phyloP scores from a whole-genome alignment of 2,113 vertebrate genomes.

The Microtus pennsylvanicus region DNA sequence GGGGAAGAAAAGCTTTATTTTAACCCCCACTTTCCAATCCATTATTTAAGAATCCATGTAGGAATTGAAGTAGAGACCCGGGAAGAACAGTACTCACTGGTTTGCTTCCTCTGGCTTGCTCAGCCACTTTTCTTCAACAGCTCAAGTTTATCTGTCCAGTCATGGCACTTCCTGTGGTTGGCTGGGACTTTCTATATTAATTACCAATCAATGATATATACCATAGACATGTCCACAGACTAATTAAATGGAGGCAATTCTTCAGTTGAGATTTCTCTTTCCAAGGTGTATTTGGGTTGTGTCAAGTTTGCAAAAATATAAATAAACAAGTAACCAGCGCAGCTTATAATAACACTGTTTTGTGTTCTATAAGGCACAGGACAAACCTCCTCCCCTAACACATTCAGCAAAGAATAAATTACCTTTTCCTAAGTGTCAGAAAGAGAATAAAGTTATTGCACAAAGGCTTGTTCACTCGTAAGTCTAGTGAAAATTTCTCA shows the following conservation, averaged over 20 bases:
- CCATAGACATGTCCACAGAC: background rate
- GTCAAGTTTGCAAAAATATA: background rate
- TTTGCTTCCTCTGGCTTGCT: background rate
- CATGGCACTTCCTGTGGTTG: background rate
- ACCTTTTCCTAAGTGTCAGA: background rate
- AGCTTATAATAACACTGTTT: background rate
- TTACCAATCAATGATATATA: background rate
- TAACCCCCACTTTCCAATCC: background rate
- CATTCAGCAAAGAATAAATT: background rate
- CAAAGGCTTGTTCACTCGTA: background rate
- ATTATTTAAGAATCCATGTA: background rate
- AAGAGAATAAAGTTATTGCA: background rate
- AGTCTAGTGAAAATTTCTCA: background rate
- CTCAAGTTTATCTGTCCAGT: too few relatives aligned
- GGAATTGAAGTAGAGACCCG: background rate
- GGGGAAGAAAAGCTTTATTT: background rate
- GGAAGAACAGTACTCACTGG: background rate
- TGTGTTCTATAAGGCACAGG: background rate
- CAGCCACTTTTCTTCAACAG: background rate
- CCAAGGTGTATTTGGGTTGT: background rate
- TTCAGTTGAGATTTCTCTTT: background rate
- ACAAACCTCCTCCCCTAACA: background rate
- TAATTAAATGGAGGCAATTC: background rate
- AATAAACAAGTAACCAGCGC: background rate
- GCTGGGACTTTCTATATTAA: background rate